Conservation (phyloP, 23 tunicate species). For the Aplidium turbinatum region DNA sequence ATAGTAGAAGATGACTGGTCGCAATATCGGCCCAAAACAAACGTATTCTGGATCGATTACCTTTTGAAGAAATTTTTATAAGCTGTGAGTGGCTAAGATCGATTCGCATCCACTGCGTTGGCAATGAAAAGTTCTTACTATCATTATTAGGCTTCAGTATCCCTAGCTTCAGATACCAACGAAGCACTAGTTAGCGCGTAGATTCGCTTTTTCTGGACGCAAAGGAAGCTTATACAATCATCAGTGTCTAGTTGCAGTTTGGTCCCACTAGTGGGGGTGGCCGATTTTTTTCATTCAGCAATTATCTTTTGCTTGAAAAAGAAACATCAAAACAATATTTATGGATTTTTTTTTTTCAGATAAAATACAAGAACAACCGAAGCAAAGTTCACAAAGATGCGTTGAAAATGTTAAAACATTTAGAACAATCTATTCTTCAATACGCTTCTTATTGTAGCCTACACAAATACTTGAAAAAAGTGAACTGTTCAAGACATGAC, state of each 20-base stretch:
- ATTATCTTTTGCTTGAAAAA: too few species aligned
- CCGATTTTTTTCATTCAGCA: too few species aligned
- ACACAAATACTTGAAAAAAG: background rate
- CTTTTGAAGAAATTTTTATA: conserved; percentile 62
- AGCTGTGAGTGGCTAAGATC: too few species aligned
- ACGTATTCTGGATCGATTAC: conserved; percentile 89
- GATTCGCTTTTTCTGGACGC: too few species aligned
- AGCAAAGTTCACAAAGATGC: conserved; percentile 15
- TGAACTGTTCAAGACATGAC: background rate
- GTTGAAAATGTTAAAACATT: background rate
- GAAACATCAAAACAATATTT: too few species aligned
- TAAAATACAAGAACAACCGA: conserved; percentile 20
- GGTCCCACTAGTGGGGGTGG: too few species aligned
- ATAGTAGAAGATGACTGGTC: conserved; percentile 73
- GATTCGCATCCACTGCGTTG: too few species aligned
- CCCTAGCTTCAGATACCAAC: background rate
- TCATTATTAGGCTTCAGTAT: too few species aligned
- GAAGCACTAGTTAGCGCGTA: too few species aligned
- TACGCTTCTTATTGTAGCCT: conserved; percentile 13
- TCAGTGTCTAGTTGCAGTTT: too few species aligned
- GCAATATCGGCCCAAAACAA: conserved; percentile 64
- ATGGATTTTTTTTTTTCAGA: conserved; percentile 1
- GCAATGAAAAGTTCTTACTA: too few species aligned
- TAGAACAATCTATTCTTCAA: background rate
- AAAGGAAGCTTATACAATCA: too few species aligned